phyloP scores from a whole-genome alignment of 1,140 invertebrate genomes.

The Panulirus ornatus region DNA sequence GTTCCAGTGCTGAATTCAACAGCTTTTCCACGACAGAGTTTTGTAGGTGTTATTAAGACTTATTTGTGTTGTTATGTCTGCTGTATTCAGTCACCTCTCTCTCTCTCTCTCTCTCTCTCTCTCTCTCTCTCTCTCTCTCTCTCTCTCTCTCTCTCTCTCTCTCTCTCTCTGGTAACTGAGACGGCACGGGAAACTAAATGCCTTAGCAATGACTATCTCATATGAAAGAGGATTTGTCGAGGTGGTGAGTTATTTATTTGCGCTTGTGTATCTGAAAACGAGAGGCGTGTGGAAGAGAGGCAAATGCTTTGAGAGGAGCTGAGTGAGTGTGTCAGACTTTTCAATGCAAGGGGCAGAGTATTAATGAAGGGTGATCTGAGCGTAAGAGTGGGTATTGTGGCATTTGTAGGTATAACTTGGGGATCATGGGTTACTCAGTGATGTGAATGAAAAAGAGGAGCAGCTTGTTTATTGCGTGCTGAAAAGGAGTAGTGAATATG shows the following conservation, averaged over 20 bases:
- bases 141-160: constrained; percentile 47
- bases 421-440: too few species aligned
- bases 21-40: background rate
- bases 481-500: too few species aligned
- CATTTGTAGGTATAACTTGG: background rate
- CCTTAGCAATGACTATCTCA: background rate
- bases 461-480: too few species aligned
- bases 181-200: too few species aligned
- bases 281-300: background rate
- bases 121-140: constrained; percentile 6
- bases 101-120: background rate
- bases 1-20: background rate
- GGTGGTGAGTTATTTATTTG: background rate
- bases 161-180: too few species aligned
- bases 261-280: background rate
- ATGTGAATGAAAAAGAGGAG: too few species aligned
- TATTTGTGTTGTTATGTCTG: background rate
- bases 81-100: background rate
- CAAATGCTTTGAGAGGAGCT: too few species aligned
- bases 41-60: background rate
- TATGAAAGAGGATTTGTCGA: background rate
- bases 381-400: too few species aligned
- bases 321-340: background rate
- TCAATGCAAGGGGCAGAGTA: background rate
- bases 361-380: too few species aligned